A percentile compares a stretch with the other conserved stretches of the same genome.
These are phyloP conservation scores for Acridotheres tristis DNA, from an alignment of 2,797 vertebrate species.

Conservation along the genomic window DNA sequence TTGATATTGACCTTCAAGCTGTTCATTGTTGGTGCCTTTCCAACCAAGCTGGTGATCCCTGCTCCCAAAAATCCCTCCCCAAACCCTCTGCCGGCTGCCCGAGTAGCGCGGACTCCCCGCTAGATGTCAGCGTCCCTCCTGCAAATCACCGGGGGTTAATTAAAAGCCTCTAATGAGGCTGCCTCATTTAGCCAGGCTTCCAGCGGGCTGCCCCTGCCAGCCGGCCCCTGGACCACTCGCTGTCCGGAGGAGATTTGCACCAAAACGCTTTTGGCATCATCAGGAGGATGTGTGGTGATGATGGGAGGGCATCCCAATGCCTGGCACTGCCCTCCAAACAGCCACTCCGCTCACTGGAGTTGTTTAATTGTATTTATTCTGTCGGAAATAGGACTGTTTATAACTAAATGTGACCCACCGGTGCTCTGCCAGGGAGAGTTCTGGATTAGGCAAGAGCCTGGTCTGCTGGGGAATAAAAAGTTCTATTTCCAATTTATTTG, in stretches of 20 bases:
- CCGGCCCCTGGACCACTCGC: accelerated
- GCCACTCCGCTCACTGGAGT: accelerated
- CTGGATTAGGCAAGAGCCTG: neutral
- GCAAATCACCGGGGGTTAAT: neutral
- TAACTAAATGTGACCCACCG: neutral
- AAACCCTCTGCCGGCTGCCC: accelerated
- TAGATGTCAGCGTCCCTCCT: conserved; percentile 54
- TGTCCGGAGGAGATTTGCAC: neutral
- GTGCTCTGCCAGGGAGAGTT: neutral
- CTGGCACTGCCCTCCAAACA: accelerated
- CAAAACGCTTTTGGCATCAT: neutral
- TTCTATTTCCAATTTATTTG: neutral
- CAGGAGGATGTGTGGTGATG: accelerated
- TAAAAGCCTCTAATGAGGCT: neutral
- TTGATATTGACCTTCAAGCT: accelerated
- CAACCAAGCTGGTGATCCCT: accelerated
- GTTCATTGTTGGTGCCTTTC: neutral
- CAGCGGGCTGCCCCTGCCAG: accelerated
- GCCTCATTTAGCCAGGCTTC: neutral
- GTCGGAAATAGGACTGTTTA: neutral
- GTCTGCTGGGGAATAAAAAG: neutral
- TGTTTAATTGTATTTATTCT: neutral
- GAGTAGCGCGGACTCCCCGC: neutral
- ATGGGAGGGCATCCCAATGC: neutral
- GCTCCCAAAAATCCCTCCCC: neutral